Evolutionary conservation across 2,113 vertebrate genomes (phyloP), one percentile per base, ranked within the genome.

Genomic region (Pavo muticus): DNA sequence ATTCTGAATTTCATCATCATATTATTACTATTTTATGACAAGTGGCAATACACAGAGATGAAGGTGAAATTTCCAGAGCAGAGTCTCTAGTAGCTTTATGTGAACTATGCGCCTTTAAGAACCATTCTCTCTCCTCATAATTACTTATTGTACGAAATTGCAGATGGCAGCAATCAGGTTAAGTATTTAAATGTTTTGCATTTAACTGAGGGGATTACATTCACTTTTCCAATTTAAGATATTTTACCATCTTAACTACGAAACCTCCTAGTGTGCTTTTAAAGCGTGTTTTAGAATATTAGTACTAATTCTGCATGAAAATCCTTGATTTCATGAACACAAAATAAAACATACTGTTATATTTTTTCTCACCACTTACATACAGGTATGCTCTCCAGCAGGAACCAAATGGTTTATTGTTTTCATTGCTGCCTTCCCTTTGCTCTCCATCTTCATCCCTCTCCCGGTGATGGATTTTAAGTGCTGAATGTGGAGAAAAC

Each of bases 131-230:
- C 40, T 29, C 42, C 60, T 80, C 14, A 3, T 78, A 67, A 93
- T 90, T 92, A 80, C 72, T 95, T 94, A 78, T 89, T 91, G 89
- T 82, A 76, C 54, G 78, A 95, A 95, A 92, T 92, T 84, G 78
- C 84, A 83, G 80, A 91, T 94, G 85, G 77, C 88, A 94, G 80
- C 81, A 94, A 95, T 95, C 92, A 85, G 68, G 74, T 94, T 80
- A 82, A 90, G 74, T 90, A 86, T 91, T 89, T 91, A 88, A 90
- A 94, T 95, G 88, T 93, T 83, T 92, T 94, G 42, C 65, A 44
- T 76, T 81, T 95, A 93, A 95, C 87, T 93, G 80, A 87, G 19
- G 29, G 57, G 65, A 88, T 92, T 92, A 91, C 94, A 87, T 90
- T 93, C 88, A 75, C 70, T 90, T 94, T 94, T 93, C 65, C 77